phyloP scores from a whole-genome alignment of 2,888 invertebrate species.

The Caenorhabditis afra region DNA sequence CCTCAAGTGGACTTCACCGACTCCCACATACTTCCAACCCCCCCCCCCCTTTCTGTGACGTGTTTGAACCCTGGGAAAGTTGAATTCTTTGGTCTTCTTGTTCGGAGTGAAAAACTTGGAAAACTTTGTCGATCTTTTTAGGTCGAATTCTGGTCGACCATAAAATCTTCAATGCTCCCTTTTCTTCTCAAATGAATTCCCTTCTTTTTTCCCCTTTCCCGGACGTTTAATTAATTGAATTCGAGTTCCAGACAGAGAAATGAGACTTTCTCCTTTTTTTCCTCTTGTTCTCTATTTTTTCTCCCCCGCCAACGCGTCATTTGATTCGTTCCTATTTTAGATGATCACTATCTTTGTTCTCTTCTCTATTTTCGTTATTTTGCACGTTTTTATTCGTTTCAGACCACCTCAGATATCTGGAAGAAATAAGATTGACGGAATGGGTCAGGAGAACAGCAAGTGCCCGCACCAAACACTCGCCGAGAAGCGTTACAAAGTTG shows the following conservation, averaged over 20 bases:
- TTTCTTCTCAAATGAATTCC: neutral
- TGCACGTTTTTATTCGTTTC: no score
- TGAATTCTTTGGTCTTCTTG: neutral
- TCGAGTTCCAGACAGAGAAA: conserved; percentile 27
- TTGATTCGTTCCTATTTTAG: neutral
- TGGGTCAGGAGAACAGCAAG: conserved; percentile 70
- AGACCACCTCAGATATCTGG: no score
- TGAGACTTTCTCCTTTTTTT: conserved; percentile 18
- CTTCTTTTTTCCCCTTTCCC: conserved; percentile 18
- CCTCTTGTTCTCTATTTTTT: conserved; percentile 12
- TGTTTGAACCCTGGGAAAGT: conserved; percentile 8
- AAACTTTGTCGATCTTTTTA: neutral
- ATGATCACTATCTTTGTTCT: conserved; percentile 7
- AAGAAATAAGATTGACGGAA: no score
- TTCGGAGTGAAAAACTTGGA: neutral
- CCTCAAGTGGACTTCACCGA: neutral
- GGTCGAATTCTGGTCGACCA: conserved; percentile 3
- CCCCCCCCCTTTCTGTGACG: neutral
- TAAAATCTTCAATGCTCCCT: neutral
- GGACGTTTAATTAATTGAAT: conserved; percentile 38
- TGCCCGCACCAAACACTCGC: conserved; percentile 66
- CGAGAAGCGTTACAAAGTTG: conserved; percentile 71
- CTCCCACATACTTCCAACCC: neutral
- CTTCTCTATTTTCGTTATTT: neutral
- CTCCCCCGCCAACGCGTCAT: conserved; percentile 12